Percentiles rank a stretch among this genome's conserved stretches.
Evolutionary conservation across 2,888 invertebrate species (phyloP).

Genomic region (Eubasilissa splendida): DNA sequence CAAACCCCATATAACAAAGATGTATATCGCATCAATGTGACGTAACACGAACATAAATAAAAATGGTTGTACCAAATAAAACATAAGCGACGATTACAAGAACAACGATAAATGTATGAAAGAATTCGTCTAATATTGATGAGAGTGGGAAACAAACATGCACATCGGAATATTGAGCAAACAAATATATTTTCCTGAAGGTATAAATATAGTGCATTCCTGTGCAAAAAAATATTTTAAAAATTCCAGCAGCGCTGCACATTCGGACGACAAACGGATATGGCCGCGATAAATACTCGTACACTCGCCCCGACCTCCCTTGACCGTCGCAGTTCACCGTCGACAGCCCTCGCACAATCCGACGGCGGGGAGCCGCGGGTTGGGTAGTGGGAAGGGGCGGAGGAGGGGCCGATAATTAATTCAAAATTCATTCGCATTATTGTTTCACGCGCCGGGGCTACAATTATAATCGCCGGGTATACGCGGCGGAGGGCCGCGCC

Average conservation of each 20-base stretch:
- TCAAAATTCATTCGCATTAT: conserved; percentile 49
- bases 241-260: not conserved
- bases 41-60: too few relatives aligned
- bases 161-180: too few relatives aligned
- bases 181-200: too few relatives aligned
- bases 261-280: conserved; percentile 26
- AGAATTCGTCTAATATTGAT: too few relatives aligned
- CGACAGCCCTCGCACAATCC: conserved; percentile 2
- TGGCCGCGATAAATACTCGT: conserved; percentile 26
- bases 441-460: conserved; percentile 43
- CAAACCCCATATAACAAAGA: too few relatives aligned
- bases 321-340: conserved; percentile 15
- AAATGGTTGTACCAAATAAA: too few relatives aligned
- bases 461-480: conserved; percentile 36
- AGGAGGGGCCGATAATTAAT: conserved; percentile 42
- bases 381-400: not conserved
- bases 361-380: not conserved
- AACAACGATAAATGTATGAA: too few relatives aligned
- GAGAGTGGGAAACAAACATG: too few relatives aligned
- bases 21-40: too few relatives aligned
- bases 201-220: too few relatives aligned
- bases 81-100: too few relatives aligned
- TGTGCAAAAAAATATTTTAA: too few relatives aligned
- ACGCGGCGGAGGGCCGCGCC: conserved; percentile 14
- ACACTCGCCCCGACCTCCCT: not conserved